These are phyloP conservation scores for Epinephelus cyanopodus DNA, from an alignment of 2,113 vertebrate species.

Conservation along the genomic window DNA sequence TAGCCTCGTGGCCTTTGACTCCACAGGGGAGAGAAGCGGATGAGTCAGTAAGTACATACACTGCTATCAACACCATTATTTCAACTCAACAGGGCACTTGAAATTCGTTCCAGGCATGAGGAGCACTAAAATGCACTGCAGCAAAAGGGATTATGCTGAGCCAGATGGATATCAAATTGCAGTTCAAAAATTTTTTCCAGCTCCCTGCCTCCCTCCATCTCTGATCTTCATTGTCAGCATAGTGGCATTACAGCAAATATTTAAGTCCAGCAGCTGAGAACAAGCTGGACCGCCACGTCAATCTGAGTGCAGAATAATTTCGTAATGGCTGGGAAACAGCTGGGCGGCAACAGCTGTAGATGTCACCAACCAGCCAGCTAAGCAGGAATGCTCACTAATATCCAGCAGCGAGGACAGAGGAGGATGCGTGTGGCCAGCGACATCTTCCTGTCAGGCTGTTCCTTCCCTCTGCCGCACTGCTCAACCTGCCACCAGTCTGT, in stretches of 20 bases:
- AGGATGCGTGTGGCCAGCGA: slow-evolving; percentile 45
- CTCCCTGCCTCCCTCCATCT: slow-evolving; percentile 64
- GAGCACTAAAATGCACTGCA: slow-evolving; percentile 66
- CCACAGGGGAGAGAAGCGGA: slow-evolving; percentile 38
- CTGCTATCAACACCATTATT: slow-evolving; percentile 50
- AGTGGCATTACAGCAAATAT: slow-evolving; percentile 78
- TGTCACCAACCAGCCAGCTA: slow-evolving; percentile 55
- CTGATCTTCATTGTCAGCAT: slow-evolving; percentile 76
- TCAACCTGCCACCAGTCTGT: slow-evolving; percentile 9
- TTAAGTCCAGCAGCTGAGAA: slow-evolving; percentile 74
- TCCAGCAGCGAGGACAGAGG: slow-evolving; percentile 46
- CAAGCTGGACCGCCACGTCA: slow-evolving; percentile 74
- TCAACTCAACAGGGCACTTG: slow-evolving; percentile 62
- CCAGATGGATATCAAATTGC: slow-evolving; percentile 82
- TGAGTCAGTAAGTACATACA: slow-evolving; percentile 52
- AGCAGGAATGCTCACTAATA: slow-evolving; percentile 64
- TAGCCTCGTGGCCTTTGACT: slow-evolving; percentile 44
- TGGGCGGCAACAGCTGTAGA: slow-evolving; percentile 79
- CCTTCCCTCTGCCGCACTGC: slow-evolving; percentile 7
- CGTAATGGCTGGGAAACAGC: slow-evolving; percentile 83
- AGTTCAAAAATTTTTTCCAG: slow-evolving; percentile 54
- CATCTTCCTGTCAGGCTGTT: slow-evolving; percentile 47
- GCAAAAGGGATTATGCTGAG: slow-evolving; percentile 75
- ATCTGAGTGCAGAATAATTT: slow-evolving; percentile 82
- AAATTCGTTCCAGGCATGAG: slow-evolving; percentile 50